Percentiles rank a stretch among this genome's conserved stretches.
phyloP scores from a whole-genome alignment of 2,888 invertebrate genomes.

The Pediacus dermestoides region DNA sequence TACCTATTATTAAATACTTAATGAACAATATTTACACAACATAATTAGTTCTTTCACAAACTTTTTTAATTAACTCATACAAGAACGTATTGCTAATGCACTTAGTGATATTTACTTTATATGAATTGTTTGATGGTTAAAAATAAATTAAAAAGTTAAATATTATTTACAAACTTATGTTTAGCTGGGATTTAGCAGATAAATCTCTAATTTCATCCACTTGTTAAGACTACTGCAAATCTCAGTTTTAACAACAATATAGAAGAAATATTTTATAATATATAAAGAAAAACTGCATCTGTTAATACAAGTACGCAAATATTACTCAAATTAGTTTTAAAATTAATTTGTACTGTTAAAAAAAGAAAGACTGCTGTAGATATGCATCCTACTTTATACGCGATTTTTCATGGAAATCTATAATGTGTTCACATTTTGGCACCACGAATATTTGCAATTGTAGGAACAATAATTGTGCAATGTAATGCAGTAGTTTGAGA shows the following conservation, averaged over 20 bases:
- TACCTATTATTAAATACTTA: too few relatives aligned
- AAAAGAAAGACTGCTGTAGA: constrained; percentile 20
- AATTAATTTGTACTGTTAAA: constrained; percentile 30
- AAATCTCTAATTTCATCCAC: too few relatives aligned
- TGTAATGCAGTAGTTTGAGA: constrained; percentile 40
- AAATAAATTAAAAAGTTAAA: constrained; percentile 19
- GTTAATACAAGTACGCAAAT: constrained; percentile 23
- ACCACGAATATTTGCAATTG: constrained; percentile 22
- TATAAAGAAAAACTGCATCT: constrained; percentile 24
- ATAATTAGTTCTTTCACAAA: too few relatives aligned
- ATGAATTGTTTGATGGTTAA: constrained; percentile 25
- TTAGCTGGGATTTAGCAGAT: too few relatives aligned
- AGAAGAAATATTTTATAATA: constrained; percentile 19
- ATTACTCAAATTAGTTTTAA: constrained; percentile 20
- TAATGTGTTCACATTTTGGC: constrained; percentile 26
- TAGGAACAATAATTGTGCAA: constrained; percentile 38
- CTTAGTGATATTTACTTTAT: constrained; percentile 34
- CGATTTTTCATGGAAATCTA: constrained; percentile 17
- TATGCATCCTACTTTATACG: too few relatives aligned
- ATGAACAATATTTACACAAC: too few relatives aligned
- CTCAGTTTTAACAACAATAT: constrained; percentile 3
- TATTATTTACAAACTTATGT: constrained; percentile 23
- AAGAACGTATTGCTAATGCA: constrained; percentile 36
- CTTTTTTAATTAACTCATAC: too few relatives aligned
- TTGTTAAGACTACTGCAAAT: too few relatives aligned